Evolutionary conservation across 2,888 invertebrate genomes (phyloP).

Genomic region (Fissipunctia ypsillon): DNA sequence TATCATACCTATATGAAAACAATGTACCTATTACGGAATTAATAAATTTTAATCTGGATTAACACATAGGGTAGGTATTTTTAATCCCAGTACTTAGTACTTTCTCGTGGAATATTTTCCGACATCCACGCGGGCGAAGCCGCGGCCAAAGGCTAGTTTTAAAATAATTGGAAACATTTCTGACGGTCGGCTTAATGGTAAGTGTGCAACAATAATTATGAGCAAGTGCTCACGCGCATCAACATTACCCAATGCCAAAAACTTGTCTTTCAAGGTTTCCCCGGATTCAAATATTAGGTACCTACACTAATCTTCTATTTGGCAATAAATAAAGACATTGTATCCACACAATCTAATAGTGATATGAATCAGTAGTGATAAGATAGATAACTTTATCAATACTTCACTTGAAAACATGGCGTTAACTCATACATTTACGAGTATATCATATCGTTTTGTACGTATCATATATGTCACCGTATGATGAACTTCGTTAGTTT

Average conservation of each 20-base stretch:
- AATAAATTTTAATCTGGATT: too few species aligned
- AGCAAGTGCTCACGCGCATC: background rate
- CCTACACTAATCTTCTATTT: conserved; percentile 16
- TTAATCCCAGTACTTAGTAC: too few species aligned
- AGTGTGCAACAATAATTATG: conserved; percentile 5
- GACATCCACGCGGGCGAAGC: too few species aligned
- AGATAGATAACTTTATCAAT: conserved; percentile 20
- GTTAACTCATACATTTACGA: background rate
- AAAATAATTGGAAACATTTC: background rate
- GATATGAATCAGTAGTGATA: conserved; percentile 37
- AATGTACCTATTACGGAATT: too few species aligned
- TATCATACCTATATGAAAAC: too few species aligned
- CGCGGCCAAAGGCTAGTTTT: too few species aligned
- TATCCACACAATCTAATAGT: conserved; percentile 19
- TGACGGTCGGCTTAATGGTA: background rate
- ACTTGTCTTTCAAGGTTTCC: conserved; percentile 19
- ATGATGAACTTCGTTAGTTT: too few species aligned
- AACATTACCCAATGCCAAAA: background rate
- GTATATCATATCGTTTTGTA: too few species aligned
- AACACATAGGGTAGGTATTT: too few species aligned
- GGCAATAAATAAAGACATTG: conserved; percentile 14
- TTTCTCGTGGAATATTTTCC: too few species aligned
- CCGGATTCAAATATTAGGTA: background rate
- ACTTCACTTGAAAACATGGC: conserved; percentile 16
- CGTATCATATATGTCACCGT: too few species aligned